Evolutionary conservation across 2,113 vertebrate genomes (phyloP).

Genomic region (Vicugna pacos): DNA sequence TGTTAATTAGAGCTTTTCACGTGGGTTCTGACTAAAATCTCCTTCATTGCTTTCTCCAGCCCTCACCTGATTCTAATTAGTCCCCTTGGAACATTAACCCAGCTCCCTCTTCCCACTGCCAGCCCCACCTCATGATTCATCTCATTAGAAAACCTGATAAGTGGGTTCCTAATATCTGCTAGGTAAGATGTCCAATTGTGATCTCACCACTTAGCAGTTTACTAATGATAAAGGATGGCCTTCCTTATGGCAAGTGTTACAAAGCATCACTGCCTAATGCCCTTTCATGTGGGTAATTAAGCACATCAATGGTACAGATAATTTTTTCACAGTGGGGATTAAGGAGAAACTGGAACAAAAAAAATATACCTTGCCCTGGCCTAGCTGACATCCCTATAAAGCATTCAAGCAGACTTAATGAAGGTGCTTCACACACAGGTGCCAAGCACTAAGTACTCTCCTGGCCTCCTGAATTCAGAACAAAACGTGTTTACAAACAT

Average conservation of each 20-base stretch:
- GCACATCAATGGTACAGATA: conserved; percentile 80
- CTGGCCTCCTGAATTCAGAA: not conserved
- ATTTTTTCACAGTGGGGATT: conserved; percentile 72
- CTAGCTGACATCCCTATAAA: conserved; percentile 64
- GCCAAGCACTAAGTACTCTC: not conserved
- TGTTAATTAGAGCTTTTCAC: conserved; percentile 95
- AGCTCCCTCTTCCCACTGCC: conserved; percentile 89
- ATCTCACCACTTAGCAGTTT: conserved; percentile 79
- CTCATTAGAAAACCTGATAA: conserved; percentile 94
- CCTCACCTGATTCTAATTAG: conserved; percentile 97
- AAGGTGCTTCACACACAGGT: not conserved
- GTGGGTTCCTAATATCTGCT: conserved; percentile 88
- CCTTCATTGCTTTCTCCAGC: conserved; percentile 90
- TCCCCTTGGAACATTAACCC: conserved; percentile 94
- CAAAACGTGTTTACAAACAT: not conserved
- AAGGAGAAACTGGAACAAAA: conserved; percentile 72
- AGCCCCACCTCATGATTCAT: conserved; percentile 87
- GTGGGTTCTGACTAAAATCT: conserved; percentile 93
- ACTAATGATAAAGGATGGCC: conserved; percentile 80
- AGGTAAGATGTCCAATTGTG: conserved; percentile 75
- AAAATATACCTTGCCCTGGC: conserved; percentile 50
- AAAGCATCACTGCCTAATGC: conserved; percentile 79
- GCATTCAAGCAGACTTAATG: conserved; percentile 46
- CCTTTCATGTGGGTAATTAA: conserved; percentile 84
- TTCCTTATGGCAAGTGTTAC: conserved; percentile 76